Evolutionary conservation across 2,888 invertebrate species (phyloP).

Genomic region (Clostera curtula): DNA sequence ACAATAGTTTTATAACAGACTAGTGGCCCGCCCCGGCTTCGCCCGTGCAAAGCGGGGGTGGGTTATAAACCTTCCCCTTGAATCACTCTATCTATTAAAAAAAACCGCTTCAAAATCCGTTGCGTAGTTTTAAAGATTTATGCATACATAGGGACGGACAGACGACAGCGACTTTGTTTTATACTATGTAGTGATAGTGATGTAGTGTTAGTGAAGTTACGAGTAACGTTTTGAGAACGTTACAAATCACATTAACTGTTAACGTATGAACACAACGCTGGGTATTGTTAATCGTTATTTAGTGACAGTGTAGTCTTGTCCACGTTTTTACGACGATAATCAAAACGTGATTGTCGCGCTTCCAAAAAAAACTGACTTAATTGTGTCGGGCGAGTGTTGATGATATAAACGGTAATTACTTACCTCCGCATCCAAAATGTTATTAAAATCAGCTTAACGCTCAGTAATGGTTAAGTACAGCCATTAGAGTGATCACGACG

Average conservation of each 20-base stretch:
- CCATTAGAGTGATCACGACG: conserved; percentile 16
- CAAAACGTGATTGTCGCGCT: conserved; percentile 69
- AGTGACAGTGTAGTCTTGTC: conserved; percentile 43
- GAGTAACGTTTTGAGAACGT: conserved; percentile 20
- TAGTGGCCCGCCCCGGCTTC: too few relatives aligned
- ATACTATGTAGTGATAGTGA: too few relatives aligned
- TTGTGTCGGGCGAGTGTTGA: conserved; percentile 66
- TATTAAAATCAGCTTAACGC: conserved; percentile 71
- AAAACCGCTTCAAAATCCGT: too few relatives aligned
- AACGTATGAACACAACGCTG: conserved; percentile 24
- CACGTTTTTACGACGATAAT: conserved; percentile 57
- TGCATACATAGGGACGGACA: too few relatives aligned
- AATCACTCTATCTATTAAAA: too few relatives aligned
- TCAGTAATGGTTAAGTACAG: conserved; percentile 25
- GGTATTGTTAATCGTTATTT: conserved; percentile 41
- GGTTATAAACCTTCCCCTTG: too few relatives aligned
- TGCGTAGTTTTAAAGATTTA: too few relatives aligned
- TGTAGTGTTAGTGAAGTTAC: too few relatives aligned
- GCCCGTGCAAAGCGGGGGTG: too few relatives aligned
- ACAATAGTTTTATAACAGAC: too few relatives aligned
- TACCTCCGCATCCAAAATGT: conserved; percentile 54
- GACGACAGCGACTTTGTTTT: too few relatives aligned
- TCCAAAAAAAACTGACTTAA: conserved; percentile 63
- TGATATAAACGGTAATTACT: conserved; percentile 69
- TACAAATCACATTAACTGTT: conserved; percentile 23